phyloP scores from a whole-genome alignment of 2,113 vertebrate species.

The Gracilinanus agilis region DNA sequence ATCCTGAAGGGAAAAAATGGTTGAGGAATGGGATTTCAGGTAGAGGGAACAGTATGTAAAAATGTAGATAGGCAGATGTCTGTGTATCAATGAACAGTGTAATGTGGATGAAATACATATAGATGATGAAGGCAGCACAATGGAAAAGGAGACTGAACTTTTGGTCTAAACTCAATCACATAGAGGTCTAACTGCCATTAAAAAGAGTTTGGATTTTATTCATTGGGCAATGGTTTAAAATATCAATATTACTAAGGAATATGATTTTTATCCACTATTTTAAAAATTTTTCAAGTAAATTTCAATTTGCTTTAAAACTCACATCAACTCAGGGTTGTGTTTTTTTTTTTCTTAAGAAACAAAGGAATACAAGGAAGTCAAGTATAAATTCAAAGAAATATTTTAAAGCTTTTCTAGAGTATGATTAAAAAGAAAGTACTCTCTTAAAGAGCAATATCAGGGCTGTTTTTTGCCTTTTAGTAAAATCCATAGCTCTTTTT shows the following conservation, averaged over 20 bases:
- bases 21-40: background rate
- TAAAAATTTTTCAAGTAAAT: constrained; percentile 47
- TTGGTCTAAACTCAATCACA: too few species aligned
- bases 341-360: background rate
- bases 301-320: constrained; percentile 43
- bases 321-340: background rate
- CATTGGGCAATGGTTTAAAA: too few species aligned
- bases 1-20: background rate
- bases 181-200: too few species aligned
- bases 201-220: too few species aligned
- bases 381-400: background rate
- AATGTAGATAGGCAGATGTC: background rate
- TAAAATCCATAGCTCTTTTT: background rate
- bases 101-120: background rate
- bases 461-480: background rate
- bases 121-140: background rate
- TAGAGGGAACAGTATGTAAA: background rate
- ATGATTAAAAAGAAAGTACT: background rate
- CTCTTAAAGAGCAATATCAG: background rate
- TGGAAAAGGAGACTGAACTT: too few species aligned
- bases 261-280: background rate
- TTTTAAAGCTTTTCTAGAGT: background rate
- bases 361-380: background rate
- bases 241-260: background rate
- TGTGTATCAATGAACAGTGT: background rate